Base-by-base conservation (phyloP, 2,888 invertebrate species). In the Uloborus plumipes region DNA sequence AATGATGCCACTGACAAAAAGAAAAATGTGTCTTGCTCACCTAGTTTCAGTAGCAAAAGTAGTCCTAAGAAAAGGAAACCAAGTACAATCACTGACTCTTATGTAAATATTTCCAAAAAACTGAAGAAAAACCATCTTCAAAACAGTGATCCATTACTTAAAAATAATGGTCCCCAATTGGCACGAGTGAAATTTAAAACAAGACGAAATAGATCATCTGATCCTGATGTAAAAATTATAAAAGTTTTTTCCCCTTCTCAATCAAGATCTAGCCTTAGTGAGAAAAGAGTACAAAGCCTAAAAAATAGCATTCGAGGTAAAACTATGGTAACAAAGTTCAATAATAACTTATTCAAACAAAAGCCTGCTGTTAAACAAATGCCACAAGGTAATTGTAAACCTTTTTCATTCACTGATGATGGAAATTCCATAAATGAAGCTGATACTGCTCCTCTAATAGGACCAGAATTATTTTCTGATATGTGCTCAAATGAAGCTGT, bases 341-440 rank as follows among this genome's bases (percentile, higher is more conserved):
- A 39, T 39, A 39, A 11, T 39, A 7, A 39, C 39, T 39, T 39
- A 9, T 11, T 11, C 9, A 39, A 39, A 9, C 39, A 39, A 39
- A 39, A 39, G 39, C 39, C 39, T 39, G 39, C 39, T 39, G 7
- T 39, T 9, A 39, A 39, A 39, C 39, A 39, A 39, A 1, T 39
- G 9, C 39, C 39, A 11, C 39, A 39, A 9, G 39, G 3, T 2
- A 26, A 26, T 71, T 69, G 64, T 49, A 70, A 70, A 18, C 64
- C 58, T 39, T 50, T 58, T 47, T 64, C 39, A 4, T 31, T 62
- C 18, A 39, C 53, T 9, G 47, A 47, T 50, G 26, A 64, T 74
- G 69, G 70, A 50, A 22, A 73, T 22, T 0, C 67, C 7, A 61
- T 80, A n/a, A 80, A 73, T 49, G 80, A 81, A 70, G 80, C 80